A percentile compares a stretch with the other conserved stretches of the same genome.
Evolutionary conservation across 2,888 invertebrate genomes (phyloP).

Genomic region (Sphaerophoria rueppellii): DNA sequence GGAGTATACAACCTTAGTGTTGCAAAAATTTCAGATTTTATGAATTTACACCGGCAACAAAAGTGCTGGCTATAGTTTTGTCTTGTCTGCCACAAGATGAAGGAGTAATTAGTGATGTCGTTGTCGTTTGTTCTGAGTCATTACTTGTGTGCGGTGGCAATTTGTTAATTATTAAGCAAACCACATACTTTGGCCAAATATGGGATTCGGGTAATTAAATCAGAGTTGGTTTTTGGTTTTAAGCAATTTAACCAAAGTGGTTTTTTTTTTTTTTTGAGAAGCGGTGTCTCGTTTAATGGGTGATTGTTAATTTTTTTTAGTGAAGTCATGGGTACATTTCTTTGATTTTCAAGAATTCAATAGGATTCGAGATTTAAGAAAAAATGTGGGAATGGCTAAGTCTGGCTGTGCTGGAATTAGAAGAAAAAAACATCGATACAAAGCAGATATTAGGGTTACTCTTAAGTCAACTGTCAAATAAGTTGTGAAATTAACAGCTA

Average conservation of each 20-base stretch:
- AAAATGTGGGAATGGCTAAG: not conserved
- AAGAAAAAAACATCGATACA: no score
- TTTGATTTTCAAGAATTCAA: not conserved
- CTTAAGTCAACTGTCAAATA: no score
- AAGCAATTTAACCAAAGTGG: slow-evolving; percentile 2
- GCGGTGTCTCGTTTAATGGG: slow-evolving; percentile 21
- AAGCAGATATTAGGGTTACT: no score
- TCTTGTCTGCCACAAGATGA: not conserved
- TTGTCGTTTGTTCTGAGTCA: slow-evolving; percentile 58
- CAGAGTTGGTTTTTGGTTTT: not conserved
- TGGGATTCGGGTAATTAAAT: slow-evolving; percentile 48
- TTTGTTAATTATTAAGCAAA: slow-evolving; percentile 61
- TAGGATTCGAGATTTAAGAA: not conserved
- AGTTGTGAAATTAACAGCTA: no score
- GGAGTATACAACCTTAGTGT: slow-evolving; percentile 31
- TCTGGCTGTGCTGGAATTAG: slow-evolving; percentile 9
- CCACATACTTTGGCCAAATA: slow-evolving; percentile 33
- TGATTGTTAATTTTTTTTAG: slow-evolving; percentile 21
- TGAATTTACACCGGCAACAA: slow-evolving; percentile 15
- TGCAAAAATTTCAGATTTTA: not conserved
- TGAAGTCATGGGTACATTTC: no score
- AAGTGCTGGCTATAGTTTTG: slow-evolving; percentile 30
- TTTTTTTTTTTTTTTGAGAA: no score
- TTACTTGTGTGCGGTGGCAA: slow-evolving; percentile 63
- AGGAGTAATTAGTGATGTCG: slow-evolving; percentile 57